Evolutionary conservation across 2,113 vertebrate genomes (phyloP).

Genomic region (Collichthys lucidus): DNA sequence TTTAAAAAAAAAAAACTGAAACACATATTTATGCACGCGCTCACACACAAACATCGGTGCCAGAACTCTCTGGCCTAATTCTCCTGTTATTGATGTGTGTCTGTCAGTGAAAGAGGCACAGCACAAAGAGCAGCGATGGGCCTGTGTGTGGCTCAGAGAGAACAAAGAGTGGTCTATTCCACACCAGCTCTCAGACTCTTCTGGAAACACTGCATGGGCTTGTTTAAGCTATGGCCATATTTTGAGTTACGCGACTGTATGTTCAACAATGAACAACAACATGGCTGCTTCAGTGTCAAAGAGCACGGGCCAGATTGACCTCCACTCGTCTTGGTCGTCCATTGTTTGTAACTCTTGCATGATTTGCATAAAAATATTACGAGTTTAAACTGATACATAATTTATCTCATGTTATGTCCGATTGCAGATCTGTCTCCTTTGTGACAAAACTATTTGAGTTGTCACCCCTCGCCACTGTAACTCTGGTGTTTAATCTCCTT

Average conservation of each 20-base stretch:
- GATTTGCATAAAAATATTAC: no score
- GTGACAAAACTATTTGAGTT: conserved; percentile 21
- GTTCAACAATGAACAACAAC: conserved; percentile 68
- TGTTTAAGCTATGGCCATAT: conserved; percentile 74
- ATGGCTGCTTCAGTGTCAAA: conserved; percentile 59
- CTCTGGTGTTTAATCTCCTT: conserved; percentile 17
- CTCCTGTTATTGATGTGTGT: conserved; percentile 78
- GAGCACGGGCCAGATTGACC: conserved; percentile 48
- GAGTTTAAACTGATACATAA: not conserved
- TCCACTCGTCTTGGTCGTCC: conserved; percentile 24
- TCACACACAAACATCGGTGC: conserved; percentile 42
- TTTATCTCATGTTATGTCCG: not conserved
- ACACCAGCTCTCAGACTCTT: conserved; percentile 68
- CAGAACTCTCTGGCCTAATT: conserved; percentile 80
- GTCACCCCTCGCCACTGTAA: not conserved
- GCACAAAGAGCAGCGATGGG: conserved; percentile 73
- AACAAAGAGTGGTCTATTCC: conserved; percentile 79
- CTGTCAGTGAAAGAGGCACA: conserved; percentile 74
- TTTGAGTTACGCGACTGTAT: conserved; percentile 70
- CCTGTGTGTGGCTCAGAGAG: conserved; percentile 63
- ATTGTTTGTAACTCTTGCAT: conserved; percentile 1
- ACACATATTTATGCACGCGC: conserved; percentile 31
- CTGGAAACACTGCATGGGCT: conserved; percentile 73
- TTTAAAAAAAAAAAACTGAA: not conserved
- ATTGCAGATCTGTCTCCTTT: conserved; percentile 20